These are phyloP conservation scores for Hermetia illucens DNA, from an alignment of 1,140 invertebrate species.

Conservation along the genomic window DNA sequence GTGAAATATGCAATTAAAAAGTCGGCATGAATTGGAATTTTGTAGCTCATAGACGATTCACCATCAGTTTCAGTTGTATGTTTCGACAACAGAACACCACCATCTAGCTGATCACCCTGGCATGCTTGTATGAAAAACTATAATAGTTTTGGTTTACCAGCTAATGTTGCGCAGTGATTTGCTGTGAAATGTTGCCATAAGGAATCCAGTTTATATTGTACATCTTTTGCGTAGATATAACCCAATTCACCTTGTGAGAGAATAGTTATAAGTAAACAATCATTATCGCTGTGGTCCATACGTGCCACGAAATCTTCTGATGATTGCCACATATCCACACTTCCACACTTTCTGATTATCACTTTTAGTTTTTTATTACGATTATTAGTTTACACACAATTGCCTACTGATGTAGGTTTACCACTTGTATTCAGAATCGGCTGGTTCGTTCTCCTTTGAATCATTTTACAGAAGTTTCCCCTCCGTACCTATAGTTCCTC, in stretches of 20 bases:
- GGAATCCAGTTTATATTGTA: conserved; percentile 63
- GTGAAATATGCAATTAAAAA: conserved; percentile 91
- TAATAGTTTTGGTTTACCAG: conserved; percentile 90
- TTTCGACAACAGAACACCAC: conserved; percentile 42
- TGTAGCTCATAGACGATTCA: conserved; percentile 43
- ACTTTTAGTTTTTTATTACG: too few species aligned
- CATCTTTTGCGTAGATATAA: conserved; percentile 75
- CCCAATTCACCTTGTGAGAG: conserved; percentile 83
- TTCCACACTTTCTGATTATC: too few species aligned
- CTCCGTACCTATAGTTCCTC: too few species aligned
- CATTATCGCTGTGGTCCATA: conserved; percentile 59
- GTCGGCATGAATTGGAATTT: conserved; percentile 85
- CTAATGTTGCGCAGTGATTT: conserved; percentile 67
- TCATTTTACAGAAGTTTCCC: too few species aligned
- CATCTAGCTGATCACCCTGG: conserved; percentile 73
- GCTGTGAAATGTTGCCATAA: conserved; percentile 78
- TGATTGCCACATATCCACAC: too few species aligned
- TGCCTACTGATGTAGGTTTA: too few species aligned
- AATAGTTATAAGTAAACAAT: conserved; percentile 67
- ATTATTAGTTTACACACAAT: too few species aligned
- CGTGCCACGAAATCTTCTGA: too few species aligned
- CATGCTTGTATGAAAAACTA: conserved; percentile 89
- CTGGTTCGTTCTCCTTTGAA: too few species aligned
- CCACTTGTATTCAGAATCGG: too few species aligned
- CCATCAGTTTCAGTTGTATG: conserved; percentile 57